Conservation (phyloP, 2,797 vertebrate species). For the Fundulus diaphanus region DNA sequence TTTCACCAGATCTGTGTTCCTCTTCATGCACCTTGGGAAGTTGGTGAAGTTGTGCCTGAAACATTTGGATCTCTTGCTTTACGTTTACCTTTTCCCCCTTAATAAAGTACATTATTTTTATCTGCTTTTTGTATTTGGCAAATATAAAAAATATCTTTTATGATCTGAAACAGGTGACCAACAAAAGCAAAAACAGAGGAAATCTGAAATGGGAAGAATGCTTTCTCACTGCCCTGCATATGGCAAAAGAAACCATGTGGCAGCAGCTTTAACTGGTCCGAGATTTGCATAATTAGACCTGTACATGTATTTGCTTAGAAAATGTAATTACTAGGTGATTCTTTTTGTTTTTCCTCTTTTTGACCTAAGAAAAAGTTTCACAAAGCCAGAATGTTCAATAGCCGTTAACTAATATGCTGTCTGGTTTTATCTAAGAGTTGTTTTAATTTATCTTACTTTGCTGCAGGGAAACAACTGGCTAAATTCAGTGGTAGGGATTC, state of each 20-base stretch:
- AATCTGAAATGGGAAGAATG: neutral
- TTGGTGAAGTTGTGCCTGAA: neutral
- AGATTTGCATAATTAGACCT: neutral
- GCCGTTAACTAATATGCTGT: neutral
- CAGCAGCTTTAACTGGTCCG: neutral
- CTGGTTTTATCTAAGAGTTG: neutral
- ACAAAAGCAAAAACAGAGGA: neutral
- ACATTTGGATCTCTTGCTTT: neutral
- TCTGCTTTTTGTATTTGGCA: neutral
- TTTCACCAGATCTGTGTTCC: too few species aligned
- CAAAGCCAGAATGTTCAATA: neutral
- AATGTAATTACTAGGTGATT: neutral
- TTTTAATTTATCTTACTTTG: neutral
- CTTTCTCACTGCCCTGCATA: neutral
- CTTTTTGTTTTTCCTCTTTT: neutral
- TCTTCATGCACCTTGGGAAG: too few species aligned
- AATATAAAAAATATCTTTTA: neutral
- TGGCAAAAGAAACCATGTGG: neutral
- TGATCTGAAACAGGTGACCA: neutral
- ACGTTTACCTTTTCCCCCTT: neutral
- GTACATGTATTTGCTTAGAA: neutral
- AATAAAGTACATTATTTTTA: neutral
- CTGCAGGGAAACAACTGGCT: neutral
- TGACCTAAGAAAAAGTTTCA: neutral
- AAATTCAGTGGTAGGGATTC: neutral